Conservation (phyloP, 1,140 invertebrate genomes). For the Philaenus spumarius region DNA sequence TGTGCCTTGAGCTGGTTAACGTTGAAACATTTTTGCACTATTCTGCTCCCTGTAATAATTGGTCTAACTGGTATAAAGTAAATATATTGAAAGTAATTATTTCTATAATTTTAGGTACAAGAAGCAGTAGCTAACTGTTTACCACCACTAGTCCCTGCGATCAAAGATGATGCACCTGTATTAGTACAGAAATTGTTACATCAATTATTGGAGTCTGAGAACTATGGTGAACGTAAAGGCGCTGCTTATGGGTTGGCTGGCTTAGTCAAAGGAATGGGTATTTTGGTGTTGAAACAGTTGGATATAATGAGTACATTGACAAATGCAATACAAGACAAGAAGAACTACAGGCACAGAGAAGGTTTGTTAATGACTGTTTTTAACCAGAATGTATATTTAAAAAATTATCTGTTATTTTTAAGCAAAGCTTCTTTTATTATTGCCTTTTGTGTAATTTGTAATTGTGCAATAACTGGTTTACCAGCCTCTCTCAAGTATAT, state of each 20-base stretch:
- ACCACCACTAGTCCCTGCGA: conserved; percentile 84
- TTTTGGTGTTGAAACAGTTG: conserved; percentile 88
- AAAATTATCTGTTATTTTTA: too few relatives aligned
- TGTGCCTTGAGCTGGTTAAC: too few relatives aligned
- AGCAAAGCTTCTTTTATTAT: too few relatives aligned
- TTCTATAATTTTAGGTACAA: too few relatives aligned
- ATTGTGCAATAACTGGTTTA: too few relatives aligned
- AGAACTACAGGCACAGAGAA: conserved; percentile 88
- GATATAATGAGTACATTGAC: conserved; percentile 94
- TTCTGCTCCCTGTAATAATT: too few relatives aligned
- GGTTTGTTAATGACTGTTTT: conserved; percentile 43
- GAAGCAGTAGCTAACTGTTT: conserved; percentile 96
- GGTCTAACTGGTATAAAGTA: too few relatives aligned
- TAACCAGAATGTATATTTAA: too few relatives aligned
- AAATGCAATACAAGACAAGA: conserved; percentile 93
- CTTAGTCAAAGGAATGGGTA: conserved; percentile 66
- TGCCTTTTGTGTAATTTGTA: too few relatives aligned
- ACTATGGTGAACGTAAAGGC: conserved; percentile 91
- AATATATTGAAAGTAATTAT: too few relatives aligned
- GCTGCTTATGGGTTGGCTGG: conserved; percentile 86
- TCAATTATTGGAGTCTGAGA: conserved; percentile 88
- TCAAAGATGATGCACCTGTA: conserved; percentile 81
- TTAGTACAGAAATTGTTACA: conserved; percentile 84
- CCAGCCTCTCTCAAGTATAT: too few relatives aligned
- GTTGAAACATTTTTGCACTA: too few relatives aligned